Evolutionary conservation across 2,888 invertebrate species (phyloP).

Genomic region (Herminia tarsipennalis): DNA sequence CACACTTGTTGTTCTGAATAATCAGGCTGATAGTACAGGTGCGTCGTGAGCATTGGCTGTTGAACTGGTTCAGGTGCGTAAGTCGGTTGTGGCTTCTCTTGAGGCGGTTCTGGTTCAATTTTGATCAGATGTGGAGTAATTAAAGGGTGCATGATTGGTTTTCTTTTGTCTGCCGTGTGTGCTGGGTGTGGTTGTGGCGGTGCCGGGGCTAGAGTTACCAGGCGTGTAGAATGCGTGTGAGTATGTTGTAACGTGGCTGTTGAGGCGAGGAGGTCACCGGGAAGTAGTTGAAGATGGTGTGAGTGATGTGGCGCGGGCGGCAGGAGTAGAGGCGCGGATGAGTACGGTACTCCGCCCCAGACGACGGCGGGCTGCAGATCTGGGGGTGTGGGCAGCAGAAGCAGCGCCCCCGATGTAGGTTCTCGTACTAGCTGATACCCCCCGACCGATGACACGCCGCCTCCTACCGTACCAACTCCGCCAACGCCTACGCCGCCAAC

Average conservation of each 20-base stretch:
- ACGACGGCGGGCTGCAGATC: conserved; percentile 90
- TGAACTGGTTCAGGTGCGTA: conserved; percentile 80
- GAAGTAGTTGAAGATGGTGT: conserved; percentile 88
- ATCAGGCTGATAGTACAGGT: conserved; percentile 85
- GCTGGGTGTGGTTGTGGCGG: conserved; percentile 70
- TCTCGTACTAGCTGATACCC: conserved; percentile 95
- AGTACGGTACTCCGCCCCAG: conserved; percentile 89
- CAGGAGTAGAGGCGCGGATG: conserved; percentile 71
- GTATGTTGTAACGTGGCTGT: conserved; percentile 88
- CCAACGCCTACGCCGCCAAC: conserved; percentile 87
- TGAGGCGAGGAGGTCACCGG: conserved; percentile 87
- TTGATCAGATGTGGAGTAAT: conserved; percentile 87
- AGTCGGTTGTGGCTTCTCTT: conserved; percentile 73
- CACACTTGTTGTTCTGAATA: conserved; percentile 74
- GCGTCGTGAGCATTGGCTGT: conserved; percentile 83
- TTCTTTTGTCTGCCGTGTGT: conserved; percentile 69
- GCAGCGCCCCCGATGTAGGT: conserved; percentile 92
- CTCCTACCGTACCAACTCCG: conserved; percentile 88
- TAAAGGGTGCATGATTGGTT: conserved; percentile 79
- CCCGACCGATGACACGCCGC: conserved; percentile 87
- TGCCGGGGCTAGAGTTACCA: conserved; percentile 88
- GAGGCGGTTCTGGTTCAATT: conserved; percentile 88
- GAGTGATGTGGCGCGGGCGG: conserved; percentile 85
- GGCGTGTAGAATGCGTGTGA: conserved; percentile 88
- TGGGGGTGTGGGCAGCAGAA: conserved; percentile 91